A percentile compares a stretch with the other conserved stretches of the same genome.
These are phyloP conservation scores for Bombycilla garrulus DNA, from an alignment of 2,113 vertebrate species.

Conservation along the genomic window DNA sequence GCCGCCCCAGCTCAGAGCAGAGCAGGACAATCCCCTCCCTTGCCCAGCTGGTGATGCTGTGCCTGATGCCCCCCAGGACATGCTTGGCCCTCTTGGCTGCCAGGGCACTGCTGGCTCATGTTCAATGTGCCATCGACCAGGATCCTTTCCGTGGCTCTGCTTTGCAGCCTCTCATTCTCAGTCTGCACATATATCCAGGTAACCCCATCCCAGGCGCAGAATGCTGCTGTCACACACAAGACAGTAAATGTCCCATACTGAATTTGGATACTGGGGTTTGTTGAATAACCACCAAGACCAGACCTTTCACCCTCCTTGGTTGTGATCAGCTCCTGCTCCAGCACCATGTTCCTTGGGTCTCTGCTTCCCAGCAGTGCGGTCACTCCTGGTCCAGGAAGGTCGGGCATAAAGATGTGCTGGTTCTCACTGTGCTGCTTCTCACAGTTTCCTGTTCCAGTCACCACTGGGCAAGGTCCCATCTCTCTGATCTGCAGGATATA, in stretches of 20 bases:
- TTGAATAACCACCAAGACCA: not conserved
- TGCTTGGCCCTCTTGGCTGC: not conserved
- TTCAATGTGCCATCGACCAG: fast-evolving
- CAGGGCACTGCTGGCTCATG: not conserved
- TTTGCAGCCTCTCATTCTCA: not conserved
- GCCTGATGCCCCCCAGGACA: not conserved
- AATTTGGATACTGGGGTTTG: not conserved
- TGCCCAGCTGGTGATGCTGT: fast-evolving
- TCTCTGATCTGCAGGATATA: not conserved
- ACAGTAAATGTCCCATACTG: not conserved
- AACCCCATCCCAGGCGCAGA: not conserved
- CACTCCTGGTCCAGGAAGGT: not conserved
- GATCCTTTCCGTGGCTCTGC: not conserved
- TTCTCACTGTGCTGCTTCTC: not conserved
- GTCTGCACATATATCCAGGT: not conserved
- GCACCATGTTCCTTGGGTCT: not conserved
- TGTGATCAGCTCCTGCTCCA: not conserved
- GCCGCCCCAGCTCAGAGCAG: fast-evolving
- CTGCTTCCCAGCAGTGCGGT: not conserved
- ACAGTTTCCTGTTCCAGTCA: not conserved
- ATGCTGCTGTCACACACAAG: not conserved
- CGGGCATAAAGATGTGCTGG: no score
- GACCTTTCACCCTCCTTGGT: not conserved
- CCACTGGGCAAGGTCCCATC: not conserved
- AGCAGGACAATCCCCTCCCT: not conserved